Base-by-base conservation (phyloP, 2,888 invertebrate genomes). In the Stenotaenia linearis region DNA sequence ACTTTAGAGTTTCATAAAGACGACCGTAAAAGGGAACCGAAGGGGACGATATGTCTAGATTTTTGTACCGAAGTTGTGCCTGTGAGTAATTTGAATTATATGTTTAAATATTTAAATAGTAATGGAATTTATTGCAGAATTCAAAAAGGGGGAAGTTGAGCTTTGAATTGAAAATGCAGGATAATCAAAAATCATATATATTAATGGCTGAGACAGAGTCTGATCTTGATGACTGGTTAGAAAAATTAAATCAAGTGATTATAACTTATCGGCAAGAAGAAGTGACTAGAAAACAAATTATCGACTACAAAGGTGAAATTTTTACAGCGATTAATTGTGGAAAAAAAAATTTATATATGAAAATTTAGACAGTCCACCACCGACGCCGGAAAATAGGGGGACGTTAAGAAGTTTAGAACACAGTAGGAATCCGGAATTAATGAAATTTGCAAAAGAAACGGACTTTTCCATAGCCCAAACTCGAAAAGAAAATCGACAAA, bases 1-100 rank as follows among this genome's bases (percentile, higher is more conserved):
- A 93, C 95, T 84, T 89, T 97, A 78, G 96, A 96, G 87, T 90
- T 97, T 83, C 94, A 94, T 86, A 97, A 97, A 88, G 97, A 97
- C 87, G 96, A 96, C 81, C 93, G 93, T 85, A 95, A 94, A 87
- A 91, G 91, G 30, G 96, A 97, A 84, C 93, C 94, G 0, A 96
- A 96, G 88, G 92, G 94, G 82, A 93, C 95, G 40, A 93, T 97
- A 85, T 95, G 95, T 82, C 93, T 97, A 92, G 96, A 97, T 86
- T 94, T 95, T 88, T 96, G 96, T 85, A 92, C 92, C 1, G 95
- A 95, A 86, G 94, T 96, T 83, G 90, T 93, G 80, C 91, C 92
- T 89, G 93, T 93, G 87, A 86, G 87, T 85, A 18, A 30, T 6
- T 77, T 28, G 9, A 25, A 18, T 40, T 18, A 37, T 50, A 23